Evolutionary conservation across 1,140 invertebrate genomes (phyloP).

Genomic region (Parasteatoda tepidariorum): DNA sequence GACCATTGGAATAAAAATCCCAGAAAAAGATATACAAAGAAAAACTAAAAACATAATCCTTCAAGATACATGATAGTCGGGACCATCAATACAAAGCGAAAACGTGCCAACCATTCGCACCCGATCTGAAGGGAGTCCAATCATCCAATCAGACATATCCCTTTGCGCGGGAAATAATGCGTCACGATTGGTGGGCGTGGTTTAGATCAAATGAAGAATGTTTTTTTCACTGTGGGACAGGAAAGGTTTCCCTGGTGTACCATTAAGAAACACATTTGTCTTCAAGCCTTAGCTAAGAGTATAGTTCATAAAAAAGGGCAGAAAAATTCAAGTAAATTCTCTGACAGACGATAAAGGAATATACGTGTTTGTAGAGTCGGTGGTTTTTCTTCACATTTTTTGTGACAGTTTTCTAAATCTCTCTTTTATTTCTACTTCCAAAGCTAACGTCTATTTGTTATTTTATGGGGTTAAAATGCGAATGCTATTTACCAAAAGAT

Average conservation of each 20-base stretch:
- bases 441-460: no score
- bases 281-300: constrained; percentile 18
- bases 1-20: not conserved
- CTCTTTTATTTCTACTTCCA: not conserved
- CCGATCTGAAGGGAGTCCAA: not conserved
- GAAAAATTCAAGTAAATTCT: constrained; percentile 1
- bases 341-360: constrained; percentile 35
- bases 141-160: constrained; percentile 48
- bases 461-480: no score
- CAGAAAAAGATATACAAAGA: not conserved
- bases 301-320: not conserved
- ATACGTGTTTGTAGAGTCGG: constrained; percentile 38
- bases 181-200: constrained; percentile 46
- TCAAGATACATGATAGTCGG: constrained; percentile 39
- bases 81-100: constrained; percentile 35
- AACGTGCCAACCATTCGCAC: constrained; percentile 43
- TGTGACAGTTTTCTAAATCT: constrained; percentile 17
- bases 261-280: constrained; percentile 49
- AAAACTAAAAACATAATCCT: constrained; percentile 5
- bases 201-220: constrained; percentile 46
- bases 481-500: no score
- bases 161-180: constrained; percentile 46
- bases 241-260: constrained; percentile 25
- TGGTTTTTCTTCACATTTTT: constrained; percentile 17
- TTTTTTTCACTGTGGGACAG: constrained; percentile 32